These are phyloP conservation scores for Sphenodon punctatus DNA, from an alignment of 2,797 vertebrate genomes.

Conservation along the genomic window DNA sequence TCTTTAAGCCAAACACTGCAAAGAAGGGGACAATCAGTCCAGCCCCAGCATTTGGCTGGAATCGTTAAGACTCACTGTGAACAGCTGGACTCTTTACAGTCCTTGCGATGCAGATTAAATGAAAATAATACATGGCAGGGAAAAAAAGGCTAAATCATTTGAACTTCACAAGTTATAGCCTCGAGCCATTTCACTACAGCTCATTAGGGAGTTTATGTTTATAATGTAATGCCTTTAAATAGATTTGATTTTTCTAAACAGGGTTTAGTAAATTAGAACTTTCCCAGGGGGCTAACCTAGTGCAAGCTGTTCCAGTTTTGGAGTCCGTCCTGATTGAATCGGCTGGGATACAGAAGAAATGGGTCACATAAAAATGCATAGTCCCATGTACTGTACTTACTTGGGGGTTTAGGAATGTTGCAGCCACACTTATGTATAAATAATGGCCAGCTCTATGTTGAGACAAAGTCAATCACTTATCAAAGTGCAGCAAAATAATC, in stretches of 20 bases:
- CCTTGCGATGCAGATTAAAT: conserved; percentile 73
- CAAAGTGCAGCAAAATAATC: too few species aligned
- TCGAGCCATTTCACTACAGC: conserved; percentile 73
- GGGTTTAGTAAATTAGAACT: conserved; percentile 77
- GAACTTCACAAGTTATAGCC: conserved; percentile 76
- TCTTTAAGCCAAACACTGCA: conserved; percentile 39
- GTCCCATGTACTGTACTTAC: conserved; percentile 27
- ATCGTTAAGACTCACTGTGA: conserved; percentile 59
- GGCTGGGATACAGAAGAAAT: conserved; percentile 37
- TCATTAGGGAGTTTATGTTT: conserved; percentile 81
- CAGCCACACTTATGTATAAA: conserved; percentile 31
- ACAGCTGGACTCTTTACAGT: conserved; percentile 76
- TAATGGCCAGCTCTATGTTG: conserved; percentile 1
- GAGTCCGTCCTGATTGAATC: conserved; percentile 63
- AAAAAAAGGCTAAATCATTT: conserved; percentile 72
- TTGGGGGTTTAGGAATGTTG: conserved; percentile 36
- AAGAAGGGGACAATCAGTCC: conserved; percentile 51
- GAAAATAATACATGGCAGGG: conserved; percentile 71
- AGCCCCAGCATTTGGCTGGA: conserved; percentile 60
- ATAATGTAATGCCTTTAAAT: conserved; percentile 79
- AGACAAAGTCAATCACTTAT: not conserved
- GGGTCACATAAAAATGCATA: conserved; percentile 16
- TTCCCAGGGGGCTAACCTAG: conserved; percentile 71
- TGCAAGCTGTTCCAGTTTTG: conserved; percentile 68
- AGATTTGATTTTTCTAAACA: conserved; percentile 75